Base-by-base conservation (phyloP, 2,888 invertebrate species). In the Pandemis heparana region DNA sequence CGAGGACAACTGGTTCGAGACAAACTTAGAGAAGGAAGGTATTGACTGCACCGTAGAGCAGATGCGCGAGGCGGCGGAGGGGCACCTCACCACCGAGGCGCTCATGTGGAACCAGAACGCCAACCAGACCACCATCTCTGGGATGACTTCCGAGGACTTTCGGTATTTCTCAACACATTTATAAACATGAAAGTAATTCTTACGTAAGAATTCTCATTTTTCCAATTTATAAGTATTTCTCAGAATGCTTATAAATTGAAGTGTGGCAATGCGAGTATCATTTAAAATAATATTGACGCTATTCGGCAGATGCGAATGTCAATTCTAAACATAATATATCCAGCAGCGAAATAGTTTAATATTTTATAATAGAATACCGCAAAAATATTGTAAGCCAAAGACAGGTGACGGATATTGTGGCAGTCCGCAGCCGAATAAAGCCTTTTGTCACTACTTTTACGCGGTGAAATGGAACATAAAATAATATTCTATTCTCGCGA, bases 1-100 rank as follows among this genome's bases (percentile, higher is more conserved):
- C 91, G 99, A 99, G 87, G 99, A 99, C 90, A 99, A 99, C 87
- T 99, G 99, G 99, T 99, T 98, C 89, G 97, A 98, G 87, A 96
- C 97, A 8, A 97, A 97, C 87, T 92, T 98, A 78, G 97, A 97
- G 79, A 96, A 97, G 74, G 98, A 98, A 88, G 97, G 97, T 66
- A 97, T 99, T 76, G 97, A 98, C 77, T 99, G 99, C 88, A 98
- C 98, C 0, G 96, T 96, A 75, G 98, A 98, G 79, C 96, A 99
- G 91, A 99, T 99, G 98, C 95, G 97, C 61, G 96, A 96, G 80
- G 99, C 99, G 0, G 98, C 99, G 1, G 99, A 99, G 89, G 99
- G 99, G 1, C 99, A 99, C 89, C 95, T 99, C 71, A 99, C 99
- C 56, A 99, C 99, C 0, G 99, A 99, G 89, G 99, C 99, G 32